A percentile compares a stretch with the other conserved stretches of the same genome.
These are phyloP conservation scores for Harpagifer antarcticus DNA, from an alignment of 2,797 vertebrate species.

Conservation along the genomic window DNA sequence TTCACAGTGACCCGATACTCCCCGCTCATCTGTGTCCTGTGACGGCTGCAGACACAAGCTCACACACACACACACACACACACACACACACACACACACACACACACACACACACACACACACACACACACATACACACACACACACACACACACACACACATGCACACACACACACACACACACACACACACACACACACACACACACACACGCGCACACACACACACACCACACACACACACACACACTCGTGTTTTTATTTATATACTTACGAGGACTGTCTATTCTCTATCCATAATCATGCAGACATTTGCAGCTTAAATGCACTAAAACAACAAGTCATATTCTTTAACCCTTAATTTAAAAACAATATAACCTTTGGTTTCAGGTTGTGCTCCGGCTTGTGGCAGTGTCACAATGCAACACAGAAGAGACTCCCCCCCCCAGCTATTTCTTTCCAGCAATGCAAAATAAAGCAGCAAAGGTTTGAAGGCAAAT, in stretches of 20 bases:
- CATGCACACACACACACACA: slow-evolving; percentile 11
- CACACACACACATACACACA: no score
- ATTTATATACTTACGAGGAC: slow-evolving; percentile 27
- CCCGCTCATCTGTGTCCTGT: slow-evolving; percentile 59
- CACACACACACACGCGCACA: slow-evolving; percentile 16
- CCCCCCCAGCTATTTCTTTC: neutral
- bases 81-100: neutral
- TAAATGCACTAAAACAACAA: neutral
- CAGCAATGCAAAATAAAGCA: neutral
- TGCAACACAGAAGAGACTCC: neutral
- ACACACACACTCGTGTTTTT: slow-evolving; percentile 14
- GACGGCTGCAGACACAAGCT: slow-evolving; percentile 39
- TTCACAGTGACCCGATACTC: slow-evolving; percentile 66
- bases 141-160: no score
- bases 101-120: neutral
- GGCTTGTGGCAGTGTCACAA: neutral
- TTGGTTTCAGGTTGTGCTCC: slow-evolving; percentile 8
- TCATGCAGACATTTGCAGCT: slow-evolving; percentile 1
- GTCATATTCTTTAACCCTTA: neutral
- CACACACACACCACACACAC: slow-evolving; percentile 9
- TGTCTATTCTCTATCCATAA: slow-evolving; percentile 8
- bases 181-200: slow-evolving; percentile 16
- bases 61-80: neutral
- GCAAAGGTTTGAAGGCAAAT: neutral
- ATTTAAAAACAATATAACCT: slow-evolving; percentile 11